These are phyloP conservation scores for Physeter macrocephalus DNA, from an alignment of 2,113 vertebrate species.

Conservation along the genomic window DNA sequence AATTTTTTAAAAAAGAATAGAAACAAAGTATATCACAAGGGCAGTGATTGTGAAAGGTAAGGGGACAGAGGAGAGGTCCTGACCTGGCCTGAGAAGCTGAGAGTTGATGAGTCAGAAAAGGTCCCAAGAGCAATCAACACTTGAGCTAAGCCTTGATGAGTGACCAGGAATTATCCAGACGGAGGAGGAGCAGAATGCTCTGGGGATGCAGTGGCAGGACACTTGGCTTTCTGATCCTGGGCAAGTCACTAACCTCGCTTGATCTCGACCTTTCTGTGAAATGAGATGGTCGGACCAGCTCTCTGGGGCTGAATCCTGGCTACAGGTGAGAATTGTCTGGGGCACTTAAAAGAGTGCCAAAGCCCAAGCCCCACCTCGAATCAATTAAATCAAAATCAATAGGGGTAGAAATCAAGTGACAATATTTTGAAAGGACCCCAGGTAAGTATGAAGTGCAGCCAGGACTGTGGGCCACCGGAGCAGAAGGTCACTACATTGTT, in stretches of 20 bases:
- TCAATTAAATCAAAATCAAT: neutral
- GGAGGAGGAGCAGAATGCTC: neutral
- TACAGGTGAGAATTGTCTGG: neutral
- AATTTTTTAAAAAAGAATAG: rapidly evolving
- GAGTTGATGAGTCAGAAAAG: neutral
- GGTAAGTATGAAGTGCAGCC: neutral
- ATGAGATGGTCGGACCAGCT: neutral
- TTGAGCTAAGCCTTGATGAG: neutral
- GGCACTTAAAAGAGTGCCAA: neutral
- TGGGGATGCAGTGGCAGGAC: neutral
- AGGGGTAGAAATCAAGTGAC: neutral
- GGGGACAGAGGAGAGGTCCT: neutral
- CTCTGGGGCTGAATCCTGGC: neutral
- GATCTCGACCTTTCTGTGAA: neutral
- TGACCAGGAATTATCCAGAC: neutral
- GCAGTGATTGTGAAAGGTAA: neutral
- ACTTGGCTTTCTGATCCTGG: neutral
- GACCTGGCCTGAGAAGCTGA: neutral
- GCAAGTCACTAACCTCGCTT: neutral
- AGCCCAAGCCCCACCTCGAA: neutral
- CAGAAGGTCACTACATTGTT: neutral
- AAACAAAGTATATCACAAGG: neutral
- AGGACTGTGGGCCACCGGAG: no score
- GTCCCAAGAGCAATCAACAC: neutral
- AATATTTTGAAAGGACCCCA: neutral